Evolutionary conservation across 2,113 vertebrate species (phyloP), one percentile per base, ranked within the genome.

Genomic region (Halichoerus grypus): DNA sequence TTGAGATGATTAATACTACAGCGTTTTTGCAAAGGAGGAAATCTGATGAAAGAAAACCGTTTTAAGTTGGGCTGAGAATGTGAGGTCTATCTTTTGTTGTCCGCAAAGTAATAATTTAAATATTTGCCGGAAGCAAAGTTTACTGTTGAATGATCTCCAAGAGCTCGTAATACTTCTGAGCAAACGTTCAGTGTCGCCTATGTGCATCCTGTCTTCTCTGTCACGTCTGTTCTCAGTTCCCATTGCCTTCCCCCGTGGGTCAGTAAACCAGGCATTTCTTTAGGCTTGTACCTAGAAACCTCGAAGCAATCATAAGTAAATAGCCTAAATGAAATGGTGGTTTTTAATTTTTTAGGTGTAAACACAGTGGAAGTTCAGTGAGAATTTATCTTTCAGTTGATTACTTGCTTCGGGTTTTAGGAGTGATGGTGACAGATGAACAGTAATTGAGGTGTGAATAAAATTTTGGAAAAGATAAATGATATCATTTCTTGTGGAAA

Each of bases 381-480:
- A 95, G 92, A 97, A 96, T 95, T 92, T 93, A 77, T 91, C 95
- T 96, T 95, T 88, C 65, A 79, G 12, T 67, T 97, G 94, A 96
- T 95, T 84, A 91, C 90, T 96, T 95, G 90, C 96, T 94, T 94
- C 0, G 2, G 69, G 65, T 97, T 96, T 96, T 86, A 83, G 77
- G 85, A 96, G 36, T 89, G 88, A 98, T 87, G 65, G 55, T 97
- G 97, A 98, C 81, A 97, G 95, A 97, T 97, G 95, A 97, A 95
- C 59, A 95, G 94, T 96, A 97, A 98, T 95, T 97, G 96, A 98
- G 82, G 71, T 93, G 53, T 97, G 86, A 98, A 79, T 95, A 92
- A 85, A 96, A 94, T 96, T 97, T 97, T 97, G 95, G 92, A 96
- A 94, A 97, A 92, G 90, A 96, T 92, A 95, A 96, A 96, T 97